A percentile compares a stretch with the other conserved stretches of the same genome.
Conservation (phyloP, 2,888 invertebrate genomes). For the Drosophila mulleri region DNA sequence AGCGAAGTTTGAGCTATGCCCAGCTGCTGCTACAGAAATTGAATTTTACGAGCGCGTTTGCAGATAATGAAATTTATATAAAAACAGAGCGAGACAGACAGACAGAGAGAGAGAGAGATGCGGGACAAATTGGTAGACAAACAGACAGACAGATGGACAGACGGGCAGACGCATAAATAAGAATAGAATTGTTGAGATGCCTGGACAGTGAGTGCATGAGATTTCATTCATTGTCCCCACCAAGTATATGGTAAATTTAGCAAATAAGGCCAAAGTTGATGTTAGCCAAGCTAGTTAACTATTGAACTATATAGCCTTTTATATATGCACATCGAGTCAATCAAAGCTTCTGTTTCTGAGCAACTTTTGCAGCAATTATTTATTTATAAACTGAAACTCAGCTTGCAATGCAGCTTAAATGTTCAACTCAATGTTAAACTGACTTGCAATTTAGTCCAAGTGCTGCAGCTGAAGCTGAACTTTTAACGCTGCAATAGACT, state of each 20-base stretch:
- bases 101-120: background rate
- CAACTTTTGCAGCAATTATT: no score
- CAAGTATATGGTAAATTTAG: background rate
- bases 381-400: no score
- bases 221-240: background rate
- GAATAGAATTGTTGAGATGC: slow-evolving; percentile 1
- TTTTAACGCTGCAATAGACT: no score
- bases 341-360: no score
- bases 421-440: no score
- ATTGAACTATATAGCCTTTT: no score
- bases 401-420: no score
- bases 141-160: background rate
- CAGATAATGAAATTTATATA: slow-evolving; percentile 77
- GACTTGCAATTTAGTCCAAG: no score
- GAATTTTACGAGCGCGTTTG: slow-evolving; percentile 74
- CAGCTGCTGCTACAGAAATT: slow-evolving; percentile 48
- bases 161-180: slow-evolving; percentile 11
- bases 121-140: slow-evolving; percentile 17
- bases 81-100: background rate
- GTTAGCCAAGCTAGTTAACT: background rate
- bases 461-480: no score
- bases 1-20: slow-evolving; percentile 12
- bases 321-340: no score
- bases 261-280: background rate
- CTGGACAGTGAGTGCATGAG: background rate